Evolutionary conservation across 1,140 invertebrate species (phyloP).

Genomic region (Drosophila lacertosa): DNA sequence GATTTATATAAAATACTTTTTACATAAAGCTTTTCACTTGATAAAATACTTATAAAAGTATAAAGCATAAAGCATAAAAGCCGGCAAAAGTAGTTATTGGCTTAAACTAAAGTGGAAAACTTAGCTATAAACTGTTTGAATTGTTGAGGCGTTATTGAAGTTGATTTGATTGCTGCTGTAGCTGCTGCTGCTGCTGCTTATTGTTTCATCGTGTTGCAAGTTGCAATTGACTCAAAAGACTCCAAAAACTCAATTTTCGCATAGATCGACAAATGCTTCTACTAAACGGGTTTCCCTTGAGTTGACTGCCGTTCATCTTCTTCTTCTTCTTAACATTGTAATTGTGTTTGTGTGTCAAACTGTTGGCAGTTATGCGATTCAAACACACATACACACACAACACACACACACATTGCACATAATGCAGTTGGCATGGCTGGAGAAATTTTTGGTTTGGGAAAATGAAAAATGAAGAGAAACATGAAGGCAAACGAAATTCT

Average conservation of each 20-base stretch:
- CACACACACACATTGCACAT: slow-evolving; percentile 23
- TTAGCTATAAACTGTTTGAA: not conserved
- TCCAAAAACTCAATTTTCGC: slow-evolving; percentile 51
- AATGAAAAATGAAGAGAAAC: slow-evolving; percentile 18
- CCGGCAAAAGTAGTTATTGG: not conserved
- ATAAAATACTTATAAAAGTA: not conserved
- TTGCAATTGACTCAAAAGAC: slow-evolving; percentile 20
- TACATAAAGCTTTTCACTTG: too few species aligned
- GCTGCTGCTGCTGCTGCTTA: slow-evolving; percentile 1
- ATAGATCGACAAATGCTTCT: slow-evolving; percentile 41
- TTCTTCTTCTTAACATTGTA: slow-evolving; percentile 58
- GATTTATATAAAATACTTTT: too few species aligned
- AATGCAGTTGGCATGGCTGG: slow-evolving; percentile 66
- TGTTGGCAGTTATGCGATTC: slow-evolving; percentile 58
- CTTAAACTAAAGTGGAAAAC: not conserved
- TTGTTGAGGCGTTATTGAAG: slow-evolving; percentile 13
- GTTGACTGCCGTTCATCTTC: slow-evolving; percentile 10
- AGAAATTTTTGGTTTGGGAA: slow-evolving; percentile 34
- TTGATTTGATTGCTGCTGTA: slow-evolving; percentile 4
- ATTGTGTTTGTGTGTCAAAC: slow-evolving; percentile 79
- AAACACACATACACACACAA: slow-evolving; percentile 43
- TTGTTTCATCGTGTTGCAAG: slow-evolving; percentile 16
- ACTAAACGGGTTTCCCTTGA: slow-evolving; percentile 42
- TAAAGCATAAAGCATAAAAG: too few species aligned
- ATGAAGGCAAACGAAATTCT: slow-evolving; percentile 40